Conservation (phyloP, 2,888 invertebrate species). For the Cataglyphis altisquamis region DNA sequence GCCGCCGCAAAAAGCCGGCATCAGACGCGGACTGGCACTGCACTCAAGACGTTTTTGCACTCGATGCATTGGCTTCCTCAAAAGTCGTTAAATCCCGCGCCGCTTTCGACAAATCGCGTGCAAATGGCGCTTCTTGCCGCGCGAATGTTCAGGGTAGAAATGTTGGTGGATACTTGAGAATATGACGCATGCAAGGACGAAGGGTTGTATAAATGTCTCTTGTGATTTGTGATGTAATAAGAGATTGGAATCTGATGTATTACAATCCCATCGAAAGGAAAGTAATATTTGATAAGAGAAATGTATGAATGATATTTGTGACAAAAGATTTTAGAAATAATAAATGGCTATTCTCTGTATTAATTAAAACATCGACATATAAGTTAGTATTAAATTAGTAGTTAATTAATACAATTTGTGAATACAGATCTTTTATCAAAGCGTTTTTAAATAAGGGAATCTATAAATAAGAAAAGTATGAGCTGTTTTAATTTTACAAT, state of each 20-base stretch:
- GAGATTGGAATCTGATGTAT: neutral
- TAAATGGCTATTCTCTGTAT: neutral
- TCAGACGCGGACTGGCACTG: slow-evolving; percentile 63
- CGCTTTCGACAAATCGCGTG: slow-evolving; percentile 70
- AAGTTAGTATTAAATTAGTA: neutral
- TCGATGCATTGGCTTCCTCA: slow-evolving; percentile 70
- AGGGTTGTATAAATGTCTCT: neutral
- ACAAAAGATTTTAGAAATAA: neutral
- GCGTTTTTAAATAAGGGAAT: neutral
- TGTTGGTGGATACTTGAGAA: slow-evolving; percentile 22
- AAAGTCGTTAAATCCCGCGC: slow-evolving; percentile 77
- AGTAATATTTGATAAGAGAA: neutral
- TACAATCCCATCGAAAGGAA: neutral
- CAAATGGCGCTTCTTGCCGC: slow-evolving; percentile 73
- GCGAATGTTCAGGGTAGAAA: slow-evolving; percentile 29
- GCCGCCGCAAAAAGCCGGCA: slow-evolving; percentile 69
- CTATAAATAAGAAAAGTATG: neutral
- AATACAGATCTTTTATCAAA: neutral
- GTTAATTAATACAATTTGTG: neutral
- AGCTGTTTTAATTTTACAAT: neutral
- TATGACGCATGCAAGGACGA: neutral
- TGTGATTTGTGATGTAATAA: slow-evolving; percentile 4
- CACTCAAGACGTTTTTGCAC: slow-evolving; percentile 65
- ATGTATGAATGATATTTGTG: neutral
- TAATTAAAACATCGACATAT: neutral